Evolutionary conservation across 2,888 invertebrate species (phyloP).

Genomic region (Rhorus exstirpatorius): DNA sequence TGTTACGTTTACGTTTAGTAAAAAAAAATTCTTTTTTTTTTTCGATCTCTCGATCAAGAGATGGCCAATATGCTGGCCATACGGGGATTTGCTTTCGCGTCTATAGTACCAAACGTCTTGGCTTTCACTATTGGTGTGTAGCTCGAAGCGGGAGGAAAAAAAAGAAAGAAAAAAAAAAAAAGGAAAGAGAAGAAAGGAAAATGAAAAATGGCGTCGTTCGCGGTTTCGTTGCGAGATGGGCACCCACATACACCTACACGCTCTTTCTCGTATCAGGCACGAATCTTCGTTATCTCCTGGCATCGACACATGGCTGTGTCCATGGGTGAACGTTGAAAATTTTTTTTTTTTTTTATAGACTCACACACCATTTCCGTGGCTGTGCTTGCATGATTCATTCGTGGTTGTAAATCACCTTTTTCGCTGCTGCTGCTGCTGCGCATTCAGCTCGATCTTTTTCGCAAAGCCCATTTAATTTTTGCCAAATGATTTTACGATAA

Average conservation of each 20-base stretch:
- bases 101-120: slow-evolving; percentile 55
- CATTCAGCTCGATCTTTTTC: slow-evolving; percentile 57
- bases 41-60: slow-evolving; percentile 34
- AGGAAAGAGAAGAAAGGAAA: slow-evolving; percentile 28
- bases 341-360: slow-evolving; percentile 61
- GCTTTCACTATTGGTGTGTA: too few species aligned
- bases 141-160: too few species aligned
- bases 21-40: slow-evolving; percentile 52
- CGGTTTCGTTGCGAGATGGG: slow-evolving; percentile 65
- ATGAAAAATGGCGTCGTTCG: slow-evolving; percentile 48
- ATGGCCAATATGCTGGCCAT: slow-evolving; percentile 6
- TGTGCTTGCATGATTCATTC: slow-evolving; percentile 82
- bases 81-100: slow-evolving; percentile 71
- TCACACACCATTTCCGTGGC: slow-evolving; percentile 40
- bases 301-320: slow-evolving; percentile 81
- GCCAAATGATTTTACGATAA: too few species aligned
- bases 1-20: too few species aligned
- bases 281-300: slow-evolving; percentile 82
- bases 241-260: slow-evolving; percentile 79
- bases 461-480: too few species aligned
- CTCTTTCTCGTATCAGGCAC: slow-evolving; percentile 78
- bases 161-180: slow-evolving; percentile 16
- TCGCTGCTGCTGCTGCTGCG: slow-evolving; percentile 41
- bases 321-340: slow-evolving; percentile 69
- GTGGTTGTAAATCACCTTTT: slow-evolving; percentile 73